These are phyloP conservation scores for Burhinus bistriatus DNA, from an alignment of 2,113 vertebrate species.

Conservation along the genomic window DNA sequence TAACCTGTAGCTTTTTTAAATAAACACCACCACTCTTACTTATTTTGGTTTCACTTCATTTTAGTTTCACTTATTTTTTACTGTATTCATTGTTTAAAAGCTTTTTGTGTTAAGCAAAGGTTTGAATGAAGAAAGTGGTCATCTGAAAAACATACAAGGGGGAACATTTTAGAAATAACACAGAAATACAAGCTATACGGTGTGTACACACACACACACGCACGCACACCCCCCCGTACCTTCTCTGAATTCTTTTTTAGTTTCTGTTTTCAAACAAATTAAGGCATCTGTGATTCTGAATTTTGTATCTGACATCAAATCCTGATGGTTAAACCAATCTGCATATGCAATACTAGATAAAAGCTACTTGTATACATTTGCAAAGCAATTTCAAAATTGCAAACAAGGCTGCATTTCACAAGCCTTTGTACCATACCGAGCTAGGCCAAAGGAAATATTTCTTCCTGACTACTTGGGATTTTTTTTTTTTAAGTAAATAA, in stretches of 20 bases:
- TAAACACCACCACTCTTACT: background rate
- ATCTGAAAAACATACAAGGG: background rate
- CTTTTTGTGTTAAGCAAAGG: background rate
- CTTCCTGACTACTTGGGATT: conserved; percentile 12
- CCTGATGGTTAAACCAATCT: conserved; percentile 13
- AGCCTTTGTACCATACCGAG: background rate
- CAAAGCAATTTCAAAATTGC: conserved; percentile 17
- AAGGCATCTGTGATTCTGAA: conserved; percentile 13
- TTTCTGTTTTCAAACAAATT: background rate
- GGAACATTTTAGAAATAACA: background rate
- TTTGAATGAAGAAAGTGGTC: background rate
- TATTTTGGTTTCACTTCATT: background rate
- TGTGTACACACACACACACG: background rate
- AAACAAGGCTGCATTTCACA: background rate
- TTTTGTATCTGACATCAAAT: conserved; percentile 23
- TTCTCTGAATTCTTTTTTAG: conserved; percentile 8
- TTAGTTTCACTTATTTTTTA: background rate
- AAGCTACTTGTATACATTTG: conserved; percentile 1
- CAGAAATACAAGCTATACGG: background rate
- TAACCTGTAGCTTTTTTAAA: background rate
- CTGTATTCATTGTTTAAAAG: background rate
- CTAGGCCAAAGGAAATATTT: conserved; percentile 30
- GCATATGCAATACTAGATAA: background rate
- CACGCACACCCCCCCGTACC: background rate
- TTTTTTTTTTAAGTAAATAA: background rate